Percentiles rank a stretch among this genome's conserved stretches.
These are phyloP conservation scores for Agrochola macilenta DNA, from an alignment of 2,888 invertebrate genomes.

Conservation along the genomic window DNA sequence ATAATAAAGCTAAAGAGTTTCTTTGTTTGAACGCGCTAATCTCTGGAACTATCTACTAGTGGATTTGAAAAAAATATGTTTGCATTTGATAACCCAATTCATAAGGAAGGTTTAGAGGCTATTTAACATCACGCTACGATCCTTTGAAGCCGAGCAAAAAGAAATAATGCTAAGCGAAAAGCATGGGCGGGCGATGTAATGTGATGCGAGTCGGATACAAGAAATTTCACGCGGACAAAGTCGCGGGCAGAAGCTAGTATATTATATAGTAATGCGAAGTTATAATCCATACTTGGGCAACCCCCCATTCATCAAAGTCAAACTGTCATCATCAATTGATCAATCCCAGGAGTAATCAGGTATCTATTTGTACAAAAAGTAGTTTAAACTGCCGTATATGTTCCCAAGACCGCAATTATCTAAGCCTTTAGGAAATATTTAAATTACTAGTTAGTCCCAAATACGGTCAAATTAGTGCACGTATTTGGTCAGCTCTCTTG, in stretches of 20 bases:
- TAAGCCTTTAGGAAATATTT: conserved; percentile 30
- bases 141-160: background rate
- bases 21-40: background rate
- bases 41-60: background rate
- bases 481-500: conserved; percentile 10
- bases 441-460: conserved; percentile 13
- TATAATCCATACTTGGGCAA: background rate
- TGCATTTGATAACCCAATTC: background rate
- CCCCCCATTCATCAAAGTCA: conserved; percentile 25
- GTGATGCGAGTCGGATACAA: background rate
- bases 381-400: conserved; percentile 13
- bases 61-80: background rate
- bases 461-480: conserved; percentile 28
- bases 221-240: background rate
- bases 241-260: background rate
- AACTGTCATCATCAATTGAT: conserved; percentile 42
- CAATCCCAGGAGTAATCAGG: conserved; percentile 10
- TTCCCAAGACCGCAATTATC: conserved; percentile 26
- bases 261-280: background rate
- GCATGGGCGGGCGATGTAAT: background rate
- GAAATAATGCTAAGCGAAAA: background rate
- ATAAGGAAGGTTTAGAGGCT: background rate
- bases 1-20: background rate
- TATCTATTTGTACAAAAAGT: conserved; percentile 31
- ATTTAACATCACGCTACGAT: background rate